Conservation (phyloP, 2,113 vertebrate species). For the Scatophagus argus region DNA sequence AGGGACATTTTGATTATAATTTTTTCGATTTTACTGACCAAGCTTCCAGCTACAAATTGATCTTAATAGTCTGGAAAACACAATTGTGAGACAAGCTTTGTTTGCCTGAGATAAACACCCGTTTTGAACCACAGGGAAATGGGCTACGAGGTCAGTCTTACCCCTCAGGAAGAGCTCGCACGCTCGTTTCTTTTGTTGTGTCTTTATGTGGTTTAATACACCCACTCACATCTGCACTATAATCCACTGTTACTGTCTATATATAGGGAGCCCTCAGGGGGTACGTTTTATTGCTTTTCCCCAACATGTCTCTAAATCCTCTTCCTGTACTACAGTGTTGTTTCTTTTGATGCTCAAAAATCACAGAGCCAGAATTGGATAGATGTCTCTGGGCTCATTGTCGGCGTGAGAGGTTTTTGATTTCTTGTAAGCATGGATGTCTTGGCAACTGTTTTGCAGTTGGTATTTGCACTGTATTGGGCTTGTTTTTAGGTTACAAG, state of each 20-base stretch:
- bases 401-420: constrained; percentile 10
- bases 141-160: constrained; percentile 47
- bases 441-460: background rate
- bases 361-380: constrained; percentile 21
- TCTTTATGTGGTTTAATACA: constrained; percentile 45
- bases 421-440: constrained; percentile 17
- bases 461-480: constrained; percentile 10
- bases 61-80: background rate
- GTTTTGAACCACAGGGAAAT: constrained; percentile 43
- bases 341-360: constrained; percentile 54
- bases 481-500: background rate
- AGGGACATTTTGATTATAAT: background rate
- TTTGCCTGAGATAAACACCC: constrained; percentile 13
- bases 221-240: constrained; percentile 53
- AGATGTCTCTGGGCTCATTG: constrained; percentile 25
- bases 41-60: constrained; percentile 15
- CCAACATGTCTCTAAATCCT: constrained; percentile 34
- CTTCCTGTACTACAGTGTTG: constrained; percentile 23
- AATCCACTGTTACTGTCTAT: constrained; percentile 56
- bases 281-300: constrained; percentile 44
- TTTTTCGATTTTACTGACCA: background rate
- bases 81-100: background rate
- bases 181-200: constrained; percentile 11
- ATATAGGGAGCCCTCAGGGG: constrained; percentile 29
- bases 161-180: constrained; percentile 46